Conservation (phyloP, 2,113 vertebrate genomes). For the rat (Rattus norvegicus) region DNA sequence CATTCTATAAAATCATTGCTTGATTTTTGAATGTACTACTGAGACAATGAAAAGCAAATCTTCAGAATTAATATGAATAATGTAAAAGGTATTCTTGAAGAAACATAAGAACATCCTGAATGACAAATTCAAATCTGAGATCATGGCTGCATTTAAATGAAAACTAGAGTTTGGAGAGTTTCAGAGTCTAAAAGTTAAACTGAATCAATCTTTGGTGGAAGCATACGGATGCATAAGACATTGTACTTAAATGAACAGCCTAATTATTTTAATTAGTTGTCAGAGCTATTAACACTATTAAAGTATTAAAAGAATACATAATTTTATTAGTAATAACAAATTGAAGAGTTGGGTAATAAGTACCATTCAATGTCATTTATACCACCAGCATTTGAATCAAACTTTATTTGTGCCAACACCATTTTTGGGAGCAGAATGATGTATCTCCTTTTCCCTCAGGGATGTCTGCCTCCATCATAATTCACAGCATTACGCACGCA, state of each 20-base stretch:
- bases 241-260: background rate
- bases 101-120: background rate
- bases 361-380: background rate
- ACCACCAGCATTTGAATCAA: background rate
- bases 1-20: background rate
- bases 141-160: background rate
- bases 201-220: background rate
- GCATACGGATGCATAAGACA: background rate
- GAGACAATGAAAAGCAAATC: constrained; percentile 24
- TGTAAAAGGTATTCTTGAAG: background rate
- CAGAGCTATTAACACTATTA: background rate
- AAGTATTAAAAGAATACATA: background rate
- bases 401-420: background rate
- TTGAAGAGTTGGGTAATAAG: background rate
- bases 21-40: constrained; percentile 20
- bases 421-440: background rate
- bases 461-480: background rate
- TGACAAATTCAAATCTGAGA: constrained; percentile 23
- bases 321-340: background rate
- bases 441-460: background rate
- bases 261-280: constrained; percentile 24
- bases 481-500: background rate
- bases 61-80: constrained; percentile 20
- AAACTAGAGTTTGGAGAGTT: background rate
- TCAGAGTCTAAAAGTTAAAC: background rate